phyloP scores from a whole-genome alignment of 2,888 invertebrate genomes.

The Pyrgus malvae region DNA sequence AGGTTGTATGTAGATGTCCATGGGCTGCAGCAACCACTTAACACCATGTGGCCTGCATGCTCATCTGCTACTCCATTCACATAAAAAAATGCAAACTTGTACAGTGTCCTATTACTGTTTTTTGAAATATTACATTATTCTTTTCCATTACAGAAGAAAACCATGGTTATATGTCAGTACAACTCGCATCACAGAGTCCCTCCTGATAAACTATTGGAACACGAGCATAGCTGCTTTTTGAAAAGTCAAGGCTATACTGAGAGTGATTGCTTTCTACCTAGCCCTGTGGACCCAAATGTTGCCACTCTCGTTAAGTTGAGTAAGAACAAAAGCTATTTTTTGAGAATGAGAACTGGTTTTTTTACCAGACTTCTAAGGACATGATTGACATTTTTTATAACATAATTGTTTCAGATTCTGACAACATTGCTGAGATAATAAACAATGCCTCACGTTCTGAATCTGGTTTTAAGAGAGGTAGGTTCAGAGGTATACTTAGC shows the following conservation, averaged over 20 bases:
- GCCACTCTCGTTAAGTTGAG: constrained; percentile 56
- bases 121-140: constrained; percentile 18
- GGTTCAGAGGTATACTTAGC: too few species aligned
- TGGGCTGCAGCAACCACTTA: too few species aligned
- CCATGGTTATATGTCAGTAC: constrained; percentile 49
- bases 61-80: too few species aligned
- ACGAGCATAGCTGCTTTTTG: constrained; percentile 54
- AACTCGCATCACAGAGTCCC: constrained; percentile 54
- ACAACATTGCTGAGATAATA: constrained; percentile 55
- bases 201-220: constrained; percentile 40
- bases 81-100: too few species aligned
- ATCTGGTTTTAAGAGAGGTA: constrained; percentile 62
- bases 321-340: constrained; percentile 37
- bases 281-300: constrained; percentile 46
- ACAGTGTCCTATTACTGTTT: too few species aligned
- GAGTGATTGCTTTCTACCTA: constrained; percentile 55
- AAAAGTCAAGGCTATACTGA: constrained; percentile 50
- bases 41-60: too few species aligned
- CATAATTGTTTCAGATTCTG: constrained; percentile 56
- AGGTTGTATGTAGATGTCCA: too few species aligned
- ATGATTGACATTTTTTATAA: not conserved
- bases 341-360: not conserved
- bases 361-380: too few species aligned
- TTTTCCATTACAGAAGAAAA: constrained; percentile 43
- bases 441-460: constrained; percentile 48